A percentile compares a stretch with the other conserved stretches of the same genome.
Conservation (phyloP, 1,140 invertebrate species). For the Megalopta genalis region DNA sequence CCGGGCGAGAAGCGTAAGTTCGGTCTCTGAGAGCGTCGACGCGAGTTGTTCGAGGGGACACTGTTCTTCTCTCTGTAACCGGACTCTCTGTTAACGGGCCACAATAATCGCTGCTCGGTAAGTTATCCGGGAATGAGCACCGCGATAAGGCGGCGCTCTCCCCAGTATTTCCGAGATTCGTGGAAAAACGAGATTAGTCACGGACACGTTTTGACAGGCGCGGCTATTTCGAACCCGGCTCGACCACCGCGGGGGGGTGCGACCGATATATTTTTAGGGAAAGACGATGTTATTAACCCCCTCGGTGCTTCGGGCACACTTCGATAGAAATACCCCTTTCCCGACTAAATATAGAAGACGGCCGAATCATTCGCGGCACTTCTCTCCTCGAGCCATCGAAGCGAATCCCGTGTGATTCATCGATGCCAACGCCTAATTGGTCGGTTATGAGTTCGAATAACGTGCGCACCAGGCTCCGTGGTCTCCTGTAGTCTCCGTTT, state of each 20-base stretch:
- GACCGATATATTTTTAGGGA: slow-evolving; percentile 72
- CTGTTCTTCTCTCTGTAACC: neutral
- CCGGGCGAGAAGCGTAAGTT: too few species aligned
- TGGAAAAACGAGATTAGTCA: slow-evolving; percentile 50
- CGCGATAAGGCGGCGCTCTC: neutral
- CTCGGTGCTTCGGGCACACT: slow-evolving; percentile 20
- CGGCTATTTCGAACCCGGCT: slow-evolving; percentile 62
- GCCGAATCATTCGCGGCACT: neutral
- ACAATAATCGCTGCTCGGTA: slow-evolving; percentile 13
- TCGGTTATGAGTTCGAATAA: too few species aligned
- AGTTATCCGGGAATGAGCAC: neutral
- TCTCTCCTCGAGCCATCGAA: too few species aligned
- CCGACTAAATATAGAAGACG: neutral
- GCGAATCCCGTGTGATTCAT: neutral
- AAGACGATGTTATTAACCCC: slow-evolving; percentile 72
- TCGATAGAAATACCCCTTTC: slow-evolving; percentile 13
- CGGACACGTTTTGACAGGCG: slow-evolving; percentile 51
- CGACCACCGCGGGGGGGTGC: slow-evolving; percentile 55
- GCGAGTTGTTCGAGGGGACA: too few species aligned
- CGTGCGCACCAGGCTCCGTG: too few species aligned
- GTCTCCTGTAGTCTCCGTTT: too few species aligned
- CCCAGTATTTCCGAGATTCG: slow-evolving; percentile 2
- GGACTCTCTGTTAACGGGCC: neutral
- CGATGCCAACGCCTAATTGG: neutral
- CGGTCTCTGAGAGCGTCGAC: too few species aligned